Conservation (phyloP, 2,113 vertebrate species). For the Psophia crepitans region DNA sequence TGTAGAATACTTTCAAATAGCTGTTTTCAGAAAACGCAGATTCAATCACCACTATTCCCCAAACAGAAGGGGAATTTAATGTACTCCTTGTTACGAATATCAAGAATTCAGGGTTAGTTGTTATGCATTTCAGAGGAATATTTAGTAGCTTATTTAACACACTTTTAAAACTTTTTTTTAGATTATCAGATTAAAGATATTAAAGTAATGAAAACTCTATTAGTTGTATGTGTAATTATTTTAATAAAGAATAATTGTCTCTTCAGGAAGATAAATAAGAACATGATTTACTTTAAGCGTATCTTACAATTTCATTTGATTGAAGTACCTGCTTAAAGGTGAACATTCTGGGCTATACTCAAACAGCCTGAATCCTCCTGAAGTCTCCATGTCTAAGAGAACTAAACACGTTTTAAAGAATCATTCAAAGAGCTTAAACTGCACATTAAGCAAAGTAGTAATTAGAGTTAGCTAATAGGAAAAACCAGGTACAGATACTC, state of each 20-base stretch:
- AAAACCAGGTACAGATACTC: background rate
- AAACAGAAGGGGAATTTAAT: background rate
- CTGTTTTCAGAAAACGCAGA: background rate
- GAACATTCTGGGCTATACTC: background rate
- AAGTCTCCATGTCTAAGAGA: background rate
- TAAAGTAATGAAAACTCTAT: background rate
- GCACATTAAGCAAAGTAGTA: background rate
- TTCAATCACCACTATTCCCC: background rate
- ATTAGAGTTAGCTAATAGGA: background rate
- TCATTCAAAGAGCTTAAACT: background rate
- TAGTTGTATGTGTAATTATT: background rate
- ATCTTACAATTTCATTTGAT: background rate
- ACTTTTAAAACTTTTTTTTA: background rate
- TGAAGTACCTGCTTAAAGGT: background rate
- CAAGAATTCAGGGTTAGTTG: background rate
- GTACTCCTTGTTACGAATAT: background rate
- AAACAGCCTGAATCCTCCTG: background rate
- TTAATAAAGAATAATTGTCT: background rate
- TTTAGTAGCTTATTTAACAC: background rate
- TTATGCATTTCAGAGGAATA: background rate
- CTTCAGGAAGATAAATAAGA: background rate
- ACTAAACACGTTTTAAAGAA: background rate
- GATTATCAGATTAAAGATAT: background rate
- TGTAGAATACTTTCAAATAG: background rate
- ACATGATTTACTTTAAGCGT: background rate